These are phyloP conservation scores for Anguilla megastoma DNA, from an alignment of 2,797 vertebrate genomes.

Conservation along the genomic window DNA sequence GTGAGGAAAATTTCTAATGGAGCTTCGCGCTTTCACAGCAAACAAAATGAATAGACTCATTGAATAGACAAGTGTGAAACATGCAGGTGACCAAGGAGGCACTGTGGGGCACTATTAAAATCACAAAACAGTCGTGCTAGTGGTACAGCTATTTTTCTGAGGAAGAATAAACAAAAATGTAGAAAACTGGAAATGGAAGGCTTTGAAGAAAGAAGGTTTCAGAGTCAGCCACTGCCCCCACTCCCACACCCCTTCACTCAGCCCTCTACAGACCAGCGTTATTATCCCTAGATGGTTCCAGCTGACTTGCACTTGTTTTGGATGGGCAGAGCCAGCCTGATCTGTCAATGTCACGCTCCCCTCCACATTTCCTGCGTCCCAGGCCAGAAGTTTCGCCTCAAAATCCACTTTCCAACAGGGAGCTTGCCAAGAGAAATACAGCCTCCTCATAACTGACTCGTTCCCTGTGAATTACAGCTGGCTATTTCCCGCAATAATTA, in stretches of 20 bases:
- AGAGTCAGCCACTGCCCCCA: neutral
- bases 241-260: neutral
- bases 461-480: constrained; percentile 50
- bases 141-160: neutral
- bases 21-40: neutral
- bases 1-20: neutral
- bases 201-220: neutral
- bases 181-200: neutral
- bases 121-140: neutral
- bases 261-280: neutral
- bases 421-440: constrained; percentile 39
- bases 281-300: constrained; percentile 21
- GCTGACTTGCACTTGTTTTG: constrained; percentile 32
- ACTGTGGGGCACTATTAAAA: neutral
- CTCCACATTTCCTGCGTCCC: constrained; percentile 30
- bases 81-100: neutral
- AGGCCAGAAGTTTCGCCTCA: constrained; percentile 18
- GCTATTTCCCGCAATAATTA: constrained; percentile 53
- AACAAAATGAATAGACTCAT: neutral
- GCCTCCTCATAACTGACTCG: constrained; percentile 18
- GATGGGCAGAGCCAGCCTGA: constrained; percentile 17
- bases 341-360: constrained; percentile 34
- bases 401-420: constrained; percentile 28
- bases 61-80: neutral
- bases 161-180: neutral